Conservation (phyloP, 2,888 invertebrate species). For the Gortyna flavago region DNA sequence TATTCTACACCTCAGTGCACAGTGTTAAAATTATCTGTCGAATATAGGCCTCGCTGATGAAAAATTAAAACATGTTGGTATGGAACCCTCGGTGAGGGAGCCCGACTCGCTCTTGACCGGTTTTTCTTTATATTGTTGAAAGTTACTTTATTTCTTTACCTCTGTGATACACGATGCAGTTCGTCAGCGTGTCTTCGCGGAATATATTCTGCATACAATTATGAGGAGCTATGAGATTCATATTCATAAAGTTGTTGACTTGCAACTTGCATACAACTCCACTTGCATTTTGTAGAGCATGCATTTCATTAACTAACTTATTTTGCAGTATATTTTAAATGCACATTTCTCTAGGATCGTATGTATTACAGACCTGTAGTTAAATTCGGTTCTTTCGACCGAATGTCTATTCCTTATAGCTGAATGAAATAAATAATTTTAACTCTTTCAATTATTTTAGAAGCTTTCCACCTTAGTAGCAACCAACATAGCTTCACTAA, state of each 20-base stretch:
- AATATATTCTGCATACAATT: conserved; percentile 54
- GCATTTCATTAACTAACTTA: conserved; percentile 38
- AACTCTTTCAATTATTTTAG: neutral
- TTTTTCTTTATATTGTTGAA: too few species aligned
- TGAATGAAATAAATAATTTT: neutral
- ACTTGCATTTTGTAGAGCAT: conserved; percentile 21
- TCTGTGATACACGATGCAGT: neutral
- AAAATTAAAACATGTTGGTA: too few species aligned
- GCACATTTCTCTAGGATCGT: neutral
- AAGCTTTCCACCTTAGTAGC: neutral
- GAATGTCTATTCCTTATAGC: neutral
- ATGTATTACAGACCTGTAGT: neutral
- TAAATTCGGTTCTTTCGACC: neutral
- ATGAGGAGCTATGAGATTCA: conserved; percentile 51
- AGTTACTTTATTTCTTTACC: neutral
- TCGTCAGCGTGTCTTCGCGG: conserved; percentile 26
- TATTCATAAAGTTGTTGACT: conserved; percentile 60
- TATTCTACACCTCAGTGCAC: too few species aligned
- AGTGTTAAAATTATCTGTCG: too few species aligned
- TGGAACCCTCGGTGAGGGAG: too few species aligned
- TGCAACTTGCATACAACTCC: conserved; percentile 32
- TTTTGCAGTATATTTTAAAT: conserved; percentile 13
- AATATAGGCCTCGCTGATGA: too few species aligned
- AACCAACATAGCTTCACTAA: neutral
- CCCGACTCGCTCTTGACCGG: too few species aligned